Conservation (phyloP, 2,888 invertebrate species). For the Drosophila dives region DNA sequence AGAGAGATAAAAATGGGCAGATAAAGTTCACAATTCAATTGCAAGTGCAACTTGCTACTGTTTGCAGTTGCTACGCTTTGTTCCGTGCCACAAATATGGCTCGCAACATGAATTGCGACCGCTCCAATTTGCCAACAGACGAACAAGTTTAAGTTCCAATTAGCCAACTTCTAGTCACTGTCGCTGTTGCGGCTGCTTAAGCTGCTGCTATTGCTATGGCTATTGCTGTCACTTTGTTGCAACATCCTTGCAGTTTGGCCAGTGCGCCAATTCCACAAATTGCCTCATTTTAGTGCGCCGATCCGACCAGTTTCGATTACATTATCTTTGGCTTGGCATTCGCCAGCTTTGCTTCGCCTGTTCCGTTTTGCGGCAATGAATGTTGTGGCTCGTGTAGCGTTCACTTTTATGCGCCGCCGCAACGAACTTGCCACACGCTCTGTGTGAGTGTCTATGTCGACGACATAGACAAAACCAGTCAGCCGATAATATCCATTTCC, state of each 20-base stretch:
- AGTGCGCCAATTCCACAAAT: constrained; percentile 67
- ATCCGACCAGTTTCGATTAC: constrained; percentile 78
- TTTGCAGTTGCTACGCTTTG: constrained; percentile 3
- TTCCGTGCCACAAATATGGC: constrained; percentile 21
- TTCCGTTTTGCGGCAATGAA: constrained; percentile 81
- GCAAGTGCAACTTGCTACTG: constrained; percentile 23
- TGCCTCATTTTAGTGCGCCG: constrained; percentile 70
- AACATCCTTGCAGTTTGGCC: constrained; percentile 60
- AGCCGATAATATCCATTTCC: constrained; percentile 16
- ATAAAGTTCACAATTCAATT: constrained; percentile 33
- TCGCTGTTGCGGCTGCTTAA: constrained; percentile 14
- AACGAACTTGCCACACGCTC: constrained; percentile 75
- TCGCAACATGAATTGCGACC: constrained; percentile 21
- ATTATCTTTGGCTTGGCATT: constrained; percentile 64
- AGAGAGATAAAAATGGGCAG: constrained; percentile 36
- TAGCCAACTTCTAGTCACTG: constrained; percentile 54
- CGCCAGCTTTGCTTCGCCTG: constrained; percentile 54
- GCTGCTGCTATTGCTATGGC: constrained; percentile 14
- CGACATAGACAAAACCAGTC: constrained; percentile 5
- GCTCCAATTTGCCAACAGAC: constrained; percentile 46
- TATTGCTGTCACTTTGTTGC: constrained; percentile 46
- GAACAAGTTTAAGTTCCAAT: constrained; percentile 63
- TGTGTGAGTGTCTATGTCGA: constrained; percentile 71
- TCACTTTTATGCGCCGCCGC: constrained; percentile 66
- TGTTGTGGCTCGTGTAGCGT: constrained; percentile 60